Evolutionary conservation across 2,888 invertebrate genomes (phyloP).

Genomic region (Julus scandinavius): DNA sequence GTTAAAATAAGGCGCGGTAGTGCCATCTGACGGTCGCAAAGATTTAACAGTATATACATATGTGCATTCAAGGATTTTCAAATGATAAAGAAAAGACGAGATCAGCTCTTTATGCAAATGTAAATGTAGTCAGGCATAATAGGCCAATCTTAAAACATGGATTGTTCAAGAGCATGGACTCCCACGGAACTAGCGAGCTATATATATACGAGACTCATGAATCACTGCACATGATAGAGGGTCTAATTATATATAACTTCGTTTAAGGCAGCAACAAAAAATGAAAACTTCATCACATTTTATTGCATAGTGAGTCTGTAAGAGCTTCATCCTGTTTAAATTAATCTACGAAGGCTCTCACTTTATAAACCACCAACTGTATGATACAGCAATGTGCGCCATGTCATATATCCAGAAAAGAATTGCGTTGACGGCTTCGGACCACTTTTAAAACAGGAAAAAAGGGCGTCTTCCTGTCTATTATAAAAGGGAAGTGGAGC

Average conservation of each 20-base stretch:
- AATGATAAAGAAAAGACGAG: background rate
- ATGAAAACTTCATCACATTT: slow-evolving; percentile 33
- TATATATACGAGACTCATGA: slow-evolving; percentile 3
- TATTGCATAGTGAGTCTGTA: slow-evolving; percentile 25
- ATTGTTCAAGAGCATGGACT: background rate
- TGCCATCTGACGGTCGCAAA: background rate
- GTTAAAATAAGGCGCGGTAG: too few relatives aligned
- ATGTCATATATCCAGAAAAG: slow-evolving; percentile 4
- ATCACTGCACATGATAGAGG: slow-evolving; percentile 33
- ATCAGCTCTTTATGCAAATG: slow-evolving; percentile 12
- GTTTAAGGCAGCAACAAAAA: background rate
- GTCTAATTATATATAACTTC: slow-evolving; percentile 23
- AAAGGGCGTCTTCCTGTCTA: slow-evolving; percentile 15
- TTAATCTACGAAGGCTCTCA: slow-evolving; percentile 18
- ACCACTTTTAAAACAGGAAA: slow-evolving; percentile 16
- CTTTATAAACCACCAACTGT: background rate
- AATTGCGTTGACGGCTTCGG: background rate
- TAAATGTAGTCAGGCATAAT: background rate
- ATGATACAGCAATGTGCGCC: slow-evolving; percentile 16
- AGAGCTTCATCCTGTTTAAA: slow-evolving; percentile 25
- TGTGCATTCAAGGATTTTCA: background rate
- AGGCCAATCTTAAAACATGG: background rate
- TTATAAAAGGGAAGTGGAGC: background rate
- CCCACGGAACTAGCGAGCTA: background rate
- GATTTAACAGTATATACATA: background rate